A percentile compares a stretch with the other conserved stretches of the same genome.
Conservation (phyloP, 1,140 invertebrate genomes). For the Pantala flavescens region DNA sequence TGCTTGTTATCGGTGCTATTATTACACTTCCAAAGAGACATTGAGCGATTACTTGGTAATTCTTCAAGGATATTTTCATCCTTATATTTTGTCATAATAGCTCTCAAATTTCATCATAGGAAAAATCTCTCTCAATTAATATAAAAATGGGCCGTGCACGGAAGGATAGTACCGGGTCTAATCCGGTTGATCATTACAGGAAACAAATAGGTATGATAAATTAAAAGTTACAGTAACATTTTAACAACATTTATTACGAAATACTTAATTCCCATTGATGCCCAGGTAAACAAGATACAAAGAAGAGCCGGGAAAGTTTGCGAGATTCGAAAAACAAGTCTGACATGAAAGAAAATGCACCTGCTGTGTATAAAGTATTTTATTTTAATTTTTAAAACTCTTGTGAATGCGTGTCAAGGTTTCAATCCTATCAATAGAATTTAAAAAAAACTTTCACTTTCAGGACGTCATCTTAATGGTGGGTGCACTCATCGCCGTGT, state of each 20-base stretch:
- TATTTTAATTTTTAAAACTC: too few relatives aligned
- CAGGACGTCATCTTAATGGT: constrained; percentile 21
- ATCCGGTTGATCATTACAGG: constrained; percentile 14
- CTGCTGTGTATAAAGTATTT: constrained; percentile 20
- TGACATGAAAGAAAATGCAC: constrained; percentile 18
- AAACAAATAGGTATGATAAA: constrained; percentile 18
- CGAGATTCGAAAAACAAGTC: constrained; percentile 18
- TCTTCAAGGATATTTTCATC: too few relatives aligned
- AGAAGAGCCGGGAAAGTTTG: constrained; percentile 20
- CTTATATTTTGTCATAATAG: too few relatives aligned
- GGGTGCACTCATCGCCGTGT: constrained; percentile 16
- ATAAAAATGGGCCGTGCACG: constrained; percentile 11
- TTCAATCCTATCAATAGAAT: background rate
- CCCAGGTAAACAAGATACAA: constrained; percentile 20
- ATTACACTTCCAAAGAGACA: too few relatives aligned
- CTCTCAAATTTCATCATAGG: too few relatives aligned
- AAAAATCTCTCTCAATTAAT: background rate
- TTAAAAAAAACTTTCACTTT: constrained; percentile 6
- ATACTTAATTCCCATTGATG: background rate
- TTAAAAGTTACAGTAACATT: background rate
- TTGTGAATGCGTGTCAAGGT: too few relatives aligned
- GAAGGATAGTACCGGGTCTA: constrained; percentile 18
- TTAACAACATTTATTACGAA: background rate
- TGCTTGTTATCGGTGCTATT: too few relatives aligned
- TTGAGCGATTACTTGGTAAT: too few relatives aligned